These are phyloP conservation scores for Bimastos eiseni DNA, from an alignment of 2,888 invertebrate species.

Conservation along the genomic window DNA sequence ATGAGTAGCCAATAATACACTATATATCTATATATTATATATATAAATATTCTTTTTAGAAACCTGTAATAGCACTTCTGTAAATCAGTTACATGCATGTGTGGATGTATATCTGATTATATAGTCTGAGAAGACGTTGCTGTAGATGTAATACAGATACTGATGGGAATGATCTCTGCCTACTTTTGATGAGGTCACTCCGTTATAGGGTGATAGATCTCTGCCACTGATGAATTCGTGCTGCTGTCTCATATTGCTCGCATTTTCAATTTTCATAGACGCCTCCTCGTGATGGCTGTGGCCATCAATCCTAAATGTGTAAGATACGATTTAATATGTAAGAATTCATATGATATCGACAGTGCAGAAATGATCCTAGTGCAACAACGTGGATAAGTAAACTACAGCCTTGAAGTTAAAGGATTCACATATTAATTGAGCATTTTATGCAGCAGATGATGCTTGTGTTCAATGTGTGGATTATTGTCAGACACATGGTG, in stretches of 20 bases:
- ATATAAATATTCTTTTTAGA: too few relatives aligned
- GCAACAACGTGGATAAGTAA: neutral
- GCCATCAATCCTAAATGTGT: neutral
- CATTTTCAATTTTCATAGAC: neutral
- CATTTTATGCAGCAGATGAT: neutral
- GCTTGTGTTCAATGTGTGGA: neutral
- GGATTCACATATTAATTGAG: neutral
- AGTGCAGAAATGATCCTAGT: neutral
- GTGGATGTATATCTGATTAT: neutral
- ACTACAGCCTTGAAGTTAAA: neutral
- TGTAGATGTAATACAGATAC: slow-evolving; percentile 13
- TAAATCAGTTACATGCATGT: neutral
- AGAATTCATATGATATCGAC: neutral
- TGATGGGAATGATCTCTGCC: neutral
- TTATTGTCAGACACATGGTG: neutral
- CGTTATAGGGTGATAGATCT: neutral
- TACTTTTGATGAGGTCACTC: neutral
- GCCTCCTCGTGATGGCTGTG: neutral
- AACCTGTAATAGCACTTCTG: too few relatives aligned
- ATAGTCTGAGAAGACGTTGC: neutral
- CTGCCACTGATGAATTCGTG: neutral
- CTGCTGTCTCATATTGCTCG: neutral
- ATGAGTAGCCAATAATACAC: too few relatives aligned
- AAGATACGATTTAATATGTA: neutral
- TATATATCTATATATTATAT: too few relatives aligned